Evolutionary conservation across 2,797 vertebrate species (phyloP), one percentile per base, ranked within the genome.

Genomic region (Sebastes cheni): DNA sequence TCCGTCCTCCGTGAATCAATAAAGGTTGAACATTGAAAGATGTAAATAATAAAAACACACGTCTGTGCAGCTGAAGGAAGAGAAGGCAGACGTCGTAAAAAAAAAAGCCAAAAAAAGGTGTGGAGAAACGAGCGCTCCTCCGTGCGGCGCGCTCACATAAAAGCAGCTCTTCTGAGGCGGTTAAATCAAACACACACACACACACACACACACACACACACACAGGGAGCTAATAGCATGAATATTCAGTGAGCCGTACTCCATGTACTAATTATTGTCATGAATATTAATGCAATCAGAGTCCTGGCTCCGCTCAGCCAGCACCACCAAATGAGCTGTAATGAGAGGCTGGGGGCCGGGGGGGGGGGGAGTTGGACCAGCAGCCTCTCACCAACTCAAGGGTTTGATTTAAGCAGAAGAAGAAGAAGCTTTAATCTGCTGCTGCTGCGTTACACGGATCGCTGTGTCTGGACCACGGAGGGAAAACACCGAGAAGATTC

Each of bases 201-300:
- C 54, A 2, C 73, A 2, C 61, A 72, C 59, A 30, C 77, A 72
- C 95, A 96, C 95, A 96, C 95, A 68, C 72, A 58, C 77, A 93
- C 95, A 96, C 96, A 96, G 95, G 50, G 4, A 97, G 97, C 97
- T 98, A 97, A 98, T 97, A 97, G 96, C 97, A 98, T 98, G 98
- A 98, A 98, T 99, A 98, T 98, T 98, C 97, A 99, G 97, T 97
- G 97, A 98, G 97, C 97, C 97, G 96, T 97, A 96, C 97, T 97
- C 92, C 90, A 83, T 94, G 93, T 91, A 97, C 97, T 98, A 98
- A 99, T 99, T 99, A 98, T 97, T 94, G 95, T 97, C 97, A 99
- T 99, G 97, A 99, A 99, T 99, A 99, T 99, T 99, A 98, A 99
- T 99, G 97, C 67, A 94, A 96, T 97, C 96, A 97, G 97, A 97